phyloP scores from a whole-genome alignment of 2,113 vertebrate genomes.

The Hippocampus comes region DNA sequence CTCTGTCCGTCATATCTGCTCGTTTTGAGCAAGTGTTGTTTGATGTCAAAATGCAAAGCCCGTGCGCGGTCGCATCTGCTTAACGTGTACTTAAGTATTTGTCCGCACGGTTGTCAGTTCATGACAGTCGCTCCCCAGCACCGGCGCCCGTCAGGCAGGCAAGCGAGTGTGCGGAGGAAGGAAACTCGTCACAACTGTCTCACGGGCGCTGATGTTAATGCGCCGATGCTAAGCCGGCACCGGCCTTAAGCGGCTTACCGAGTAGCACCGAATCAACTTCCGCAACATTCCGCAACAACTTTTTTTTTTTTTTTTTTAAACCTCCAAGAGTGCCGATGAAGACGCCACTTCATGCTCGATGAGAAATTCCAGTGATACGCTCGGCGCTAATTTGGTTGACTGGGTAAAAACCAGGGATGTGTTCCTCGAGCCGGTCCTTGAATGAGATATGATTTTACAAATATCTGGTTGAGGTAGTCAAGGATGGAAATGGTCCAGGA shows the following conservation, averaged over 20 bases:
- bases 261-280: constrained; percentile 76
- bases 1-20: constrained; percentile 29
- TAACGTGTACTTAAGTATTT: constrained; percentile 27
- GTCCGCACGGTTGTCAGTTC: constrained; percentile 40
- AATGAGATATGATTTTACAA: too few relatives aligned
- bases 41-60: constrained; percentile 46
- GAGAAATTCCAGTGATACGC: neutral
- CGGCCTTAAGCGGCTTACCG: constrained; percentile 78
- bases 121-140: constrained; percentile 25
- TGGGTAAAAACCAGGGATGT: neutral
- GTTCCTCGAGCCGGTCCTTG: too few relatives aligned
- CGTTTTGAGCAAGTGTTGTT: constrained; percentile 26
- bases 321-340: constrained; percentile 70
- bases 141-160: constrained; percentile 53
- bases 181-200: constrained; percentile 74
- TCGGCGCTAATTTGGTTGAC: neutral
- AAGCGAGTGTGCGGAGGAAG: constrained; percentile 63
- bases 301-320: constrained; percentile 68
- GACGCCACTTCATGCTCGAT: constrained; percentile 61
- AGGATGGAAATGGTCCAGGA: too few relatives aligned
- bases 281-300: constrained; percentile 70
- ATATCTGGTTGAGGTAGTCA: too few relatives aligned
- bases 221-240: constrained; percentile 77
- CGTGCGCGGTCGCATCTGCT: constrained; percentile 17
- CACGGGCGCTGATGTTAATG: constrained; percentile 74